These are phyloP conservation scores for Phyllostomus discolor DNA, from an alignment of 2,113 vertebrate species.

Conservation along the genomic window DNA sequence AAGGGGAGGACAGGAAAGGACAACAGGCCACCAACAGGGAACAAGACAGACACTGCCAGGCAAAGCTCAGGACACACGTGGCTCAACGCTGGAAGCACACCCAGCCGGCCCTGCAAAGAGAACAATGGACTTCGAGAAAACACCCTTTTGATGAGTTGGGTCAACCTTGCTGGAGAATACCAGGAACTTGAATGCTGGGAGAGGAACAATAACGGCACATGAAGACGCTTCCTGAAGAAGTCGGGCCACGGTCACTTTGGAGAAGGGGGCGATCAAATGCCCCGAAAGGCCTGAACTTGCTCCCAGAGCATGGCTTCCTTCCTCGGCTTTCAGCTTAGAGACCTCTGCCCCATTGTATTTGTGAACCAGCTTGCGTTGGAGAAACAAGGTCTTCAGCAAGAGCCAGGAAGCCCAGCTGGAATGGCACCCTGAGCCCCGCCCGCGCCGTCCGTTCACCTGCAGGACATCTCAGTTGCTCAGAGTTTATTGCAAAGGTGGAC, in stretches of 20 bases:
- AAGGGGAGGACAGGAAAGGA: neutral
- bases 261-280: neutral
- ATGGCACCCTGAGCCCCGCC: neutral
- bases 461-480: neutral
- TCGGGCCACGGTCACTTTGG: neutral
- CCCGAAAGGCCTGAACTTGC: neutral
- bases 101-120: neutral
- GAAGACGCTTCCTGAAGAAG: neutral
- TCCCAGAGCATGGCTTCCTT: neutral
- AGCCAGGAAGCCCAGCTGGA: neutral
- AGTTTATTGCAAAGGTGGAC: neutral
- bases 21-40: neutral
- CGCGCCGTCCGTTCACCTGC: neutral
- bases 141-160: fast-evolving
- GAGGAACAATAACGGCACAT: fast-evolving
- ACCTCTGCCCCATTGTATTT: neutral
- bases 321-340: neutral
- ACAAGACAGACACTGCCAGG: neutral
- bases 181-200: fast-evolving
- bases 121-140: neutral
- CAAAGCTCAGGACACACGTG: neutral
- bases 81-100: neutral
- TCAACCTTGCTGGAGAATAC: neutral
- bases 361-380: neutral
- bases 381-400: neutral